Percentiles rank a stretch among this genome's conserved stretches.
phyloP scores from a whole-genome alignment of 2,113 vertebrate species.

The Dipodomys stephensi region DNA sequence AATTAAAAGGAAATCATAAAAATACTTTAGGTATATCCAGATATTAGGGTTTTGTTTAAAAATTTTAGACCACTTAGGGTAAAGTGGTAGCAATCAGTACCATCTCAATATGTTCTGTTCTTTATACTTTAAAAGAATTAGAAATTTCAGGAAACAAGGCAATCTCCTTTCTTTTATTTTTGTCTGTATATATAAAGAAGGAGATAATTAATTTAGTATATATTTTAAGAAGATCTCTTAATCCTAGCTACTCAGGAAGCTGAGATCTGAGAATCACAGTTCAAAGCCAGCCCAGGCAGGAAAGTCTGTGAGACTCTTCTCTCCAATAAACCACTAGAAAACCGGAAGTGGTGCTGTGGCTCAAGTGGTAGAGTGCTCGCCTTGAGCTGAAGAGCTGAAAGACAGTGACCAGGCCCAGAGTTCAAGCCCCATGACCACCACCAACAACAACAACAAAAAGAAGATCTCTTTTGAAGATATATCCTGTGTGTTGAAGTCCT shows the following conservation, averaged over 20 bases:
- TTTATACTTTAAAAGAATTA: constrained; percentile 19
- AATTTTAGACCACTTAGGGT: not conserved
- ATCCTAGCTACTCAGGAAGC: too few relatives aligned
- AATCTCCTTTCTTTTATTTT: not conserved
- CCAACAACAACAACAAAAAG: not conserved
- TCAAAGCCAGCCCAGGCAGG: too few relatives aligned
- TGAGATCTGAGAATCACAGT: too few relatives aligned
- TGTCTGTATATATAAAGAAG: not conserved
- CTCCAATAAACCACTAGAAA: too few relatives aligned
- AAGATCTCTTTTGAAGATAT: not conserved
- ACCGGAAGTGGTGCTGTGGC: too few relatives aligned
- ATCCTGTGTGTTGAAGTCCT: not conserved
- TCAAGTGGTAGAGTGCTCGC: too few relatives aligned
- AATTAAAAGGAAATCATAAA: not conserved
- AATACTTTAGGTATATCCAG: not conserved
- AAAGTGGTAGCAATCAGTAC: not conserved
- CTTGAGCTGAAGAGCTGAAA: too few relatives aligned
- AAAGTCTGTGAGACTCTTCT: too few relatives aligned
- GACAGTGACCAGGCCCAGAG: too few relatives aligned
- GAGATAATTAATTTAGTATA: not conserved
- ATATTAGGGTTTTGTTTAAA: not conserved
- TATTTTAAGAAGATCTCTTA: not conserved
- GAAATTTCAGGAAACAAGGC: constrained; percentile 19
- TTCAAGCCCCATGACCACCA: too few relatives aligned
- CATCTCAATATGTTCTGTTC: not conserved